Evolutionary conservation across 2,888 invertebrate species (phyloP).

Genomic region (Nymphalis urticae): DNA sequence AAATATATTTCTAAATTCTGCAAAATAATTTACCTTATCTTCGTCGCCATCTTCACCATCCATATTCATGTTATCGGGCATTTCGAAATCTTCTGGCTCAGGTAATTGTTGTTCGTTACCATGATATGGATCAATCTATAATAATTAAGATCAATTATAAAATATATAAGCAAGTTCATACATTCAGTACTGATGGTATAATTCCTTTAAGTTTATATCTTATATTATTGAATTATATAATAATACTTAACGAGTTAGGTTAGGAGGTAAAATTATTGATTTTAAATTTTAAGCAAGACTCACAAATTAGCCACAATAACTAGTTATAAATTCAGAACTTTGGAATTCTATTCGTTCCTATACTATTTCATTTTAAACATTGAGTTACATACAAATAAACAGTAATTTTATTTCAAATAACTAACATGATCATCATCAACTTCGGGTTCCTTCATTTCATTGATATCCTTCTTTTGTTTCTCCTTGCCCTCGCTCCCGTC

Average conservation of each 20-base stretch:
- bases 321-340: no score
- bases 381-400: neutral
- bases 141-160: constrained; percentile 11
- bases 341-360: no score
- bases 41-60: constrained; percentile 86
- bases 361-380: neutral
- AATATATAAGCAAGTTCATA: neutral
- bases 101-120: constrained; percentile 88
- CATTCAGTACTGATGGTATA: neutral
- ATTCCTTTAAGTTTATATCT: no score
- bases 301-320: no score
- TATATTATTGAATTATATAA: no score
- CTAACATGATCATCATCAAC: constrained; percentile 88
- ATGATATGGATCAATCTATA: constrained; percentile 88
- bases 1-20: neutral
- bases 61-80: constrained; percentile 92
- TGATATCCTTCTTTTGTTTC: constrained; percentile 86
- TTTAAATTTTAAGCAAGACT: no score
- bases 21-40: constrained; percentile 60
- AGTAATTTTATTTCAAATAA: constrained; percentile 21
- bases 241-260: no score
- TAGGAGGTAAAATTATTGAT: no score
- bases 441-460: constrained; percentile 91
- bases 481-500: constrained; percentile 80
- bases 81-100: constrained; percentile 92